Base-by-base conservation (phyloP, 2,113 vertebrate genomes). In the Grus americana region DNA sequence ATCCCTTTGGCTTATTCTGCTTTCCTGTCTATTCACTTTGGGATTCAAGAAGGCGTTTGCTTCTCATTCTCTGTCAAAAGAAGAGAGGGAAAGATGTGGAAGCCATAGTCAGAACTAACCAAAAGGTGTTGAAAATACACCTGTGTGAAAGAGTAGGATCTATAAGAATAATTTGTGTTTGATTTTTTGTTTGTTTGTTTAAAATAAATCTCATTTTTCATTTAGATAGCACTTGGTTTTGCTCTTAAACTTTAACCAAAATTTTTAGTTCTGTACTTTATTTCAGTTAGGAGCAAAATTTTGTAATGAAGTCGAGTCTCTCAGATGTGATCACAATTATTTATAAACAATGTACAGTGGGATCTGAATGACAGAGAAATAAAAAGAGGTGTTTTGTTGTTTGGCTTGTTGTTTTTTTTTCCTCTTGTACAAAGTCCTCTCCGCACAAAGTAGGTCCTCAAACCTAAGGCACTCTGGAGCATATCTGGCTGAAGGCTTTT, bases 111-210 rank as follows among this genome's bases (percentile, higher is more conserved):
- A 76, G 7, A 36, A 61, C 46, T 61, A 73, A 4, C 5, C 3
- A 3, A 68, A 79, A 89, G 6, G 9, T 72, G 9, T 26, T 2
- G 1, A 68, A 80, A 80, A 52, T 17, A 61, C 0, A 0, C 29
- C 8, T 49, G 1, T 76, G 12, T 61, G 44, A 61, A 90, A 93
- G 10, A 67, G 6, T 78, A 44, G 23, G 27, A 36, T 55, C 19
- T 44, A 18, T 27, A 26, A 86, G 26, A 80, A 71, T 44, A 85
- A 61, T 23, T 5, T 34, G 27, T 8, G 1, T 2, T 20, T 70
- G 23, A 7, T 47, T 79, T 59, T 54, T 54, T 54, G 52, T 29
- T 54, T 54, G 52, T 54, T 29, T 44, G 11, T 52, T 85, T 75
- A 15, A 87, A 52, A 52, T 36, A 62, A 38, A n/a, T 17, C 10